A percentile compares a stretch with the other conserved stretches of the same genome.
Conservation (phyloP, 1,140 invertebrate species). For the Pinna nobilis region DNA sequence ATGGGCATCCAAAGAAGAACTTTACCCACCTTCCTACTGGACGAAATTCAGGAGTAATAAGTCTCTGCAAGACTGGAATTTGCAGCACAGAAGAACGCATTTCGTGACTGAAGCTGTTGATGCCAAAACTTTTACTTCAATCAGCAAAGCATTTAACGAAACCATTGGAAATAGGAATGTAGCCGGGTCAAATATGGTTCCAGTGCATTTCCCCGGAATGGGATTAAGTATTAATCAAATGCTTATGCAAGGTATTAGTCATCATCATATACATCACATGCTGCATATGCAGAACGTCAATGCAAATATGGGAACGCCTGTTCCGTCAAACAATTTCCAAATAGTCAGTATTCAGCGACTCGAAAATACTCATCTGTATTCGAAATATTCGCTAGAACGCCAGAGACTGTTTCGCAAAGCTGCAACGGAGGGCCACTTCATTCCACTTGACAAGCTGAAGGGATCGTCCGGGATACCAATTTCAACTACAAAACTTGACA, state of each 20-base stretch:
- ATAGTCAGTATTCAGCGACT: conserved; percentile 47
- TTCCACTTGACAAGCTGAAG: background rate
- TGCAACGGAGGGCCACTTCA: conserved; percentile 17
- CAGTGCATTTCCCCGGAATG: too few species aligned
- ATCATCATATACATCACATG: too few species aligned
- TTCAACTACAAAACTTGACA: conserved; percentile 8
- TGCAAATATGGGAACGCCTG: too few species aligned
- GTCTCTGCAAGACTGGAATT: conserved; percentile 29
- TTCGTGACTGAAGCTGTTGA: conserved; percentile 1
- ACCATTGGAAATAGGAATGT: background rate
- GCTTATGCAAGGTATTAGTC: too few species aligned
- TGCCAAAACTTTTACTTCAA: background rate
- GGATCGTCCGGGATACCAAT: conserved; percentile 1
- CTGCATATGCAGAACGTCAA: too few species aligned
- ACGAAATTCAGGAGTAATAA: conserved; percentile 20
- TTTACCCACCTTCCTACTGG: conserved; percentile 28
- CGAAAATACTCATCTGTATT: conserved; percentile 45
- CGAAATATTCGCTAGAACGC: conserved; percentile 39
- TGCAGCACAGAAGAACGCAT: background rate
- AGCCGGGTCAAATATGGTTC: too few species aligned
- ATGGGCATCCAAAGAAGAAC: conserved; percentile 16
- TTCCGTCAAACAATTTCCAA: too few species aligned
- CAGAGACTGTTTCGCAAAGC: conserved; percentile 46
- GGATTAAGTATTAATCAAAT: too few species aligned
- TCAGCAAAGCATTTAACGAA: background rate